These are phyloP conservation scores for Onthophagus taurus DNA, from an alignment of 1,140 invertebrate genomes.

Conservation along the genomic window DNA sequence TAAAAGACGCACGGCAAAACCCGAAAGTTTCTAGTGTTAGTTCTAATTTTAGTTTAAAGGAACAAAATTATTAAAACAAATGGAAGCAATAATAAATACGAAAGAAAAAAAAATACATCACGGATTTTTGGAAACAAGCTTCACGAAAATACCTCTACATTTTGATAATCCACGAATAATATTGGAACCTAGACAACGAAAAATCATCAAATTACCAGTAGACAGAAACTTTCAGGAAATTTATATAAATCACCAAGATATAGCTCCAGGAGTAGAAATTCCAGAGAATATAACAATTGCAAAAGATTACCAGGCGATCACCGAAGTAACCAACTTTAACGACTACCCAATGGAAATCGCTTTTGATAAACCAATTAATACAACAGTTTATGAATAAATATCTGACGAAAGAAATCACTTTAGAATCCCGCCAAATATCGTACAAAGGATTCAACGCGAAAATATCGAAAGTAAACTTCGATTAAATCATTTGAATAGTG, in stretches of 20 bases:
- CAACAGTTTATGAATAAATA: neutral
- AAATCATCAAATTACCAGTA: constrained; percentile 6
- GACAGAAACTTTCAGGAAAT: neutral
- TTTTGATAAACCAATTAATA: constrained; percentile 5
- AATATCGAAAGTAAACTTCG: neutral
- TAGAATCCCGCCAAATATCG: neutral
- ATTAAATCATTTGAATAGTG: constrained; percentile 1
- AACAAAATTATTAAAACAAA: constrained; percentile 7
- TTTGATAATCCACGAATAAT: neutral
- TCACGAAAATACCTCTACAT: neutral
- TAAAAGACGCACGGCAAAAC: no score
- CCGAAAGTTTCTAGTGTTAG: no score
- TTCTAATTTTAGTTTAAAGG: no score
- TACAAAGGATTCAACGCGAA: neutral
- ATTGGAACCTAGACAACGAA: neutral
- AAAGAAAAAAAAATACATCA: no score
- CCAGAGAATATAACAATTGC: neutral
- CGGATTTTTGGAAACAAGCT: neutral
- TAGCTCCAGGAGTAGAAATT: constrained; percentile 7
- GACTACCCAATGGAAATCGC: neutral
- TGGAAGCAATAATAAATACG: neutral
- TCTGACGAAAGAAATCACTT: neutral
- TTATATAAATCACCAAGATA: constrained; percentile 1
- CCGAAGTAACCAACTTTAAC: constrained; percentile 6
- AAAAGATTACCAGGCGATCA: constrained; percentile 3